Evolutionary conservation across 2,797 vertebrate species (phyloP).

Genomic region (Orestias chungarensis): DNA sequence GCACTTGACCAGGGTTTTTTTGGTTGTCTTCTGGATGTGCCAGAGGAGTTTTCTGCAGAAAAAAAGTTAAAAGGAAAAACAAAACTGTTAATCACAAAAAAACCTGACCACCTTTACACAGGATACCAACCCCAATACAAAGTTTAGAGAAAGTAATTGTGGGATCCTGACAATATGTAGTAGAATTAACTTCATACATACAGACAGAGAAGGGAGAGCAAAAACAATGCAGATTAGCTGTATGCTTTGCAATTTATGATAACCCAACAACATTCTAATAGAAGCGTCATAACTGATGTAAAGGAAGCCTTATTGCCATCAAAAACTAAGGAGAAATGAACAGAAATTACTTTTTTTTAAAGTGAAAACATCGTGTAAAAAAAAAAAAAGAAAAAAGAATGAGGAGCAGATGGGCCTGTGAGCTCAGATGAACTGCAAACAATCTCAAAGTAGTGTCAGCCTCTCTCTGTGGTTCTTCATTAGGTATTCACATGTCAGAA

Average conservation of each 20-base stretch:
- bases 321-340: neutral
- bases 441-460: neutral
- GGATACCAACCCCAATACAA: neutral
- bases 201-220: neutral
- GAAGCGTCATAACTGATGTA: neutral
- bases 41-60: neutral
- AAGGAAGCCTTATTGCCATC: neutral
- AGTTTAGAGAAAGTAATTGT: neutral
- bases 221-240: neutral
- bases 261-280: neutral
- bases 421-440: too few species aligned
- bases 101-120: neutral
- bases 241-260: neutral
- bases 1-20: slow-evolving; percentile 10
- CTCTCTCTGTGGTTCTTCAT: neutral
- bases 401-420: too few species aligned
- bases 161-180: neutral
- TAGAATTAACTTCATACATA: neutral
- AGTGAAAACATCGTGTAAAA: too few species aligned
- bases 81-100: neutral
- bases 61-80: neutral
- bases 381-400: too few species aligned
- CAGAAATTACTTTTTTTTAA: neutral
- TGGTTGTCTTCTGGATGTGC: neutral
- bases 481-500: neutral